phyloP scores from a whole-genome alignment of 2,113 vertebrate species.

The Onychostoma macrolepis region DNA sequence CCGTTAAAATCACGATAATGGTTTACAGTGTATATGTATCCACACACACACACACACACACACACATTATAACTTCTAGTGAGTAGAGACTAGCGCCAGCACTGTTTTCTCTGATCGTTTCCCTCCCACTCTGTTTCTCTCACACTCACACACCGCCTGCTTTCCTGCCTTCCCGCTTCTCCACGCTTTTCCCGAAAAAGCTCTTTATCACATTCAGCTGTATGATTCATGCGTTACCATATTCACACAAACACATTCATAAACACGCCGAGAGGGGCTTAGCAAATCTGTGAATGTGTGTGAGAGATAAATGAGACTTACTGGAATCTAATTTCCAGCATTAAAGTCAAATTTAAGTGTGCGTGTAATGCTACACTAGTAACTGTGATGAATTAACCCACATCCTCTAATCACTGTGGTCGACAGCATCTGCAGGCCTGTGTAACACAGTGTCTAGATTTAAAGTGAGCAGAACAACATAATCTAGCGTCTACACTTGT shows the following conservation, averaged over 20 bases:
- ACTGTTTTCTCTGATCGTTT: constrained; percentile 37
- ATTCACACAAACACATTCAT: constrained; percentile 16
- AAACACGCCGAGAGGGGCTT: neutral
- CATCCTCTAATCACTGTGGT: neutral
- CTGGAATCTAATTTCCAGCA: neutral
- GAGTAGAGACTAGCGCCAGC: neutral
- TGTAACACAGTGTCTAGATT: neutral
- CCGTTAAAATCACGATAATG: no score
- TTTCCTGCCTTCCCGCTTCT: constrained; percentile 73
- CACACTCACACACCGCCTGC: constrained; percentile 51
- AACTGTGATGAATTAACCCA: constrained; percentile 10
- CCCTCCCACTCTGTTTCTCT: constrained; percentile 35
- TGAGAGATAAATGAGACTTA: constrained; percentile 1
- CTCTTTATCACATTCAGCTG: constrained; percentile 40
- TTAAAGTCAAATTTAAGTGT: neutral
- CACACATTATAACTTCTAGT: no score
- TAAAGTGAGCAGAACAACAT: neutral
- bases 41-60: no score
- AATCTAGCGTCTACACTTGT: neutral
- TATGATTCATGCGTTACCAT: constrained; percentile 37
- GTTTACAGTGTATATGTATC: no score
- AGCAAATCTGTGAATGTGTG: constrained; percentile 18
- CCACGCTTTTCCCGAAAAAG: constrained; percentile 65
- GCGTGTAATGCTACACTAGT: neutral
- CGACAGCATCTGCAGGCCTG: neutral